Percentiles rank a stretch among this genome's conserved stretches.
Evolutionary conservation across 1,140 invertebrate species (phyloP).

Genomic region (Zaprionus africanus): DNA sequence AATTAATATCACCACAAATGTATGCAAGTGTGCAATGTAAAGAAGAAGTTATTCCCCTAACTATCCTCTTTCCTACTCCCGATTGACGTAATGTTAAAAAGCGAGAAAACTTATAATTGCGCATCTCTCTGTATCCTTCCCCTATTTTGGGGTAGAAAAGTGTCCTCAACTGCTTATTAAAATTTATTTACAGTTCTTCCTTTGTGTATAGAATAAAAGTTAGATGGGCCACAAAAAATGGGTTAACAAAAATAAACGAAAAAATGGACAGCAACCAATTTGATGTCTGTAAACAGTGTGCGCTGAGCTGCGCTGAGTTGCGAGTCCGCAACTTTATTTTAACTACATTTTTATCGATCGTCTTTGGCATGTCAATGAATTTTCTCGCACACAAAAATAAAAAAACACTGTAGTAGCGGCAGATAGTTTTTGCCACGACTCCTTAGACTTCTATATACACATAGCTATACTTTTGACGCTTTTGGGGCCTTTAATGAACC

Average conservation of each 20-base stretch:
- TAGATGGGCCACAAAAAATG: slow-evolving; percentile 46
- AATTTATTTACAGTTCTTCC: slow-evolving; percentile 43
- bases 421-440: slow-evolving; percentile 49
- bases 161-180: slow-evolving; percentile 50
- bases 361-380: slow-evolving; percentile 64
- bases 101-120: slow-evolving; percentile 60
- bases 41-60: not conserved
- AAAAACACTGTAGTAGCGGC: slow-evolving; percentile 23
- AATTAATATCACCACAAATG: not conserved
- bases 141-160: slow-evolving; percentile 5
- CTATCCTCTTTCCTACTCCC: no score
- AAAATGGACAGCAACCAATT: slow-evolving; percentile 46
- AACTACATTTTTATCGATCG: slow-evolving; percentile 78
- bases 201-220: slow-evolving; percentile 20
- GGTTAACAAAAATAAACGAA: slow-evolving; percentile 34
- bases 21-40: not conserved
- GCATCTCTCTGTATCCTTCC: slow-evolving; percentile 20
- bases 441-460: not conserved
- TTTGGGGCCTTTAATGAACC: slow-evolving; percentile 64
- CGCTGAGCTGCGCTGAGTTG: slow-evolving; percentile 23
- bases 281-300: slow-evolving; percentile 58
- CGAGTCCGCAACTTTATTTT: slow-evolving; percentile 68
- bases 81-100: slow-evolving; percentile 10
- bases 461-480: not conserved
- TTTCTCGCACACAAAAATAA: slow-evolving; percentile 38